These are phyloP conservation scores for Lasaia peninsularis DNA, from an alignment of 1,140 invertebrate species.

Conservation along the genomic window DNA sequence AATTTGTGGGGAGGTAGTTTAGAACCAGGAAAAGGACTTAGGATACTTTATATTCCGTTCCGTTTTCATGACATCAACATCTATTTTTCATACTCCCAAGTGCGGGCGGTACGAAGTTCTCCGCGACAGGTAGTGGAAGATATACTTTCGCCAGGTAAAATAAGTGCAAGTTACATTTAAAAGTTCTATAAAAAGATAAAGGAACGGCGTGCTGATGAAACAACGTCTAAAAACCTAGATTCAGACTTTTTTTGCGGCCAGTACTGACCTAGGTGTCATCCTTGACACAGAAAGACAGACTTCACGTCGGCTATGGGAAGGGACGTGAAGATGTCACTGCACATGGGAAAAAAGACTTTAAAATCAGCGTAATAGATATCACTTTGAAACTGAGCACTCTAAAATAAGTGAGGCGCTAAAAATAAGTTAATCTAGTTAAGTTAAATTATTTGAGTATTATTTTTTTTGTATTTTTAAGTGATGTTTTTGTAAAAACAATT, in stretches of 20 bases:
- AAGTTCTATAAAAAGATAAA: too few relatives aligned
- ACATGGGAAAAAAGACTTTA: slow-evolving; percentile 10
- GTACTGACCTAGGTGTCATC: slow-evolving; percentile 34
- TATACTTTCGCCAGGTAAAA: neutral
- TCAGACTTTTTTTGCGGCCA: slow-evolving; percentile 15
- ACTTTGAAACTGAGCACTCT: neutral
- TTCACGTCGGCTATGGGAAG: slow-evolving; percentile 15
- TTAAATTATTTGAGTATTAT: neutral
- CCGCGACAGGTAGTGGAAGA: too few relatives aligned
- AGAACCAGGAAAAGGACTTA: too few relatives aligned
- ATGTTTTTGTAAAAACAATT: neutral
- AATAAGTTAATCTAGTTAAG: slow-evolving; percentile 12
- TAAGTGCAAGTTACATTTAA: neutral
- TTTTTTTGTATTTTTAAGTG: neutral
- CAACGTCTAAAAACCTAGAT: too few relatives aligned
- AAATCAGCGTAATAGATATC: neutral
- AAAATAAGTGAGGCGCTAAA: slow-evolving; percentile 13
- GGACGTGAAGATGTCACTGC: slow-evolving; percentile 15
- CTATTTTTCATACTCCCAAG: too few relatives aligned
- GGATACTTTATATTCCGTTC: too few relatives aligned
- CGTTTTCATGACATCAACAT: too few relatives aligned
- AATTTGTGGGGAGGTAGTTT: too few relatives aligned
- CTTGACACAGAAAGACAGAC: slow-evolving; percentile 32
- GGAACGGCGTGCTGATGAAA: too few relatives aligned
- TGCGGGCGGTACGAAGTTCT: too few relatives aligned